A percentile compares a stretch with the other conserved stretches of the same genome.
Evolutionary conservation across 2,113 vertebrate species (phyloP).

Genomic region (Herpetotheres cachinnans): DNA sequence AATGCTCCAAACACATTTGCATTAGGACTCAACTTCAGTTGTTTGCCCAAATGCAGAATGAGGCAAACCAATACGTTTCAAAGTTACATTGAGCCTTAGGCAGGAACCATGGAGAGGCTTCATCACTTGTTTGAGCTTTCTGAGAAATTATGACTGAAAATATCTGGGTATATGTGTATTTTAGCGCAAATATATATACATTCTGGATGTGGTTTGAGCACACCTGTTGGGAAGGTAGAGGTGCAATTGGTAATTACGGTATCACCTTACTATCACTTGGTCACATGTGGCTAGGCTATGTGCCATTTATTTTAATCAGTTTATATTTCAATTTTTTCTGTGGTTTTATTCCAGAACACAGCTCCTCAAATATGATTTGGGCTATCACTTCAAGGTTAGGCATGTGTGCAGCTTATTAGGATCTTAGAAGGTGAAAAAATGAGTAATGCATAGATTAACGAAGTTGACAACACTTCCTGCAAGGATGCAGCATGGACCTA

Average conservation of each 20-base stretch:
- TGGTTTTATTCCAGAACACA: not conserved
- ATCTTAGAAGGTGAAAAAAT: not conserved
- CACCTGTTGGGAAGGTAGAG: not conserved
- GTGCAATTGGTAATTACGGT: not conserved
- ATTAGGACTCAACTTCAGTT: not conserved
- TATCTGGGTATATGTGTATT: not conserved
- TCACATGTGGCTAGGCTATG: not conserved
- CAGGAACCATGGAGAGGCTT: not conserved
- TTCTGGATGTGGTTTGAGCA: not conserved
- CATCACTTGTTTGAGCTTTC: not conserved
- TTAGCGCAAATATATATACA: not conserved
- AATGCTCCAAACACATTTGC: not conserved
- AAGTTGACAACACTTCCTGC: not conserved
- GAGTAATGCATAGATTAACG: not conserved
- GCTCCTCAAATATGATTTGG: not conserved
- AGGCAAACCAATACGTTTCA: not conserved
- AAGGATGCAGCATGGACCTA: not conserved
- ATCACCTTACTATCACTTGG: not conserved
- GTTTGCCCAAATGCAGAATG: not conserved
- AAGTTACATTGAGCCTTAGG: not conserved
- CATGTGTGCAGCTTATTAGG: not conserved
- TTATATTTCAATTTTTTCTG: not conserved
- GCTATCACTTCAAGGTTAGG: not conserved
- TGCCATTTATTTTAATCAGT: not conserved
- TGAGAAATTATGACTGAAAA: not conserved